Evolutionary conservation across 2,113 vertebrate species (phyloP).

Genomic region (Dermatemys mawii): DNA sequence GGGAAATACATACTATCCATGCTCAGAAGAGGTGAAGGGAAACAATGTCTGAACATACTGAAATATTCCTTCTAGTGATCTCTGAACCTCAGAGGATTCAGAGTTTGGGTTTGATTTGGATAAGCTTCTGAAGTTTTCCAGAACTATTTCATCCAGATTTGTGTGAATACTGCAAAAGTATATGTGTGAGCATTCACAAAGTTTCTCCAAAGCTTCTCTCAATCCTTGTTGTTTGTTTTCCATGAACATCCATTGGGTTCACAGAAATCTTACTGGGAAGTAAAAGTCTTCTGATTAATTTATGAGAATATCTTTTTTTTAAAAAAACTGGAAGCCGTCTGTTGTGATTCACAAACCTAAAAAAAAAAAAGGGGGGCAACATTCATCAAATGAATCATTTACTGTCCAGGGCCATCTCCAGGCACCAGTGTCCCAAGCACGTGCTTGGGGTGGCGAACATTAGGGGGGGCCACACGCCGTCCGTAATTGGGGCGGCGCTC

Average conservation of each 20-base stretch:
- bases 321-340: not conserved
- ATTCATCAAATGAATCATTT: not conserved
- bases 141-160: not conserved
- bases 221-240: not conserved
- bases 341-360: not conserved
- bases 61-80: not conserved
- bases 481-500: no score
- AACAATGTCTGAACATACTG: rapidly evolving
- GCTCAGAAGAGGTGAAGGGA: not conserved
- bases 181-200: not conserved
- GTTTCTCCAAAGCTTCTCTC: not conserved
- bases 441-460: no score
- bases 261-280: not conserved
- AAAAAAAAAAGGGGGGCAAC: not conserved
- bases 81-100: not conserved
- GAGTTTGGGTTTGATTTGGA: not conserved
- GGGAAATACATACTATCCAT: not conserved
- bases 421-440: no score
- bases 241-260: rapidly evolving
- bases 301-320: not conserved
- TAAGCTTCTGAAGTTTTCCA: not conserved
- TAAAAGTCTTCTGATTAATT: rapidly evolving
- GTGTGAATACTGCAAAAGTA: rapidly evolving
- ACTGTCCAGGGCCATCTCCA: no score
- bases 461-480: no score